Base-by-base conservation (phyloP, 1,140 invertebrate species). In the Watersipora subatra region DNA sequence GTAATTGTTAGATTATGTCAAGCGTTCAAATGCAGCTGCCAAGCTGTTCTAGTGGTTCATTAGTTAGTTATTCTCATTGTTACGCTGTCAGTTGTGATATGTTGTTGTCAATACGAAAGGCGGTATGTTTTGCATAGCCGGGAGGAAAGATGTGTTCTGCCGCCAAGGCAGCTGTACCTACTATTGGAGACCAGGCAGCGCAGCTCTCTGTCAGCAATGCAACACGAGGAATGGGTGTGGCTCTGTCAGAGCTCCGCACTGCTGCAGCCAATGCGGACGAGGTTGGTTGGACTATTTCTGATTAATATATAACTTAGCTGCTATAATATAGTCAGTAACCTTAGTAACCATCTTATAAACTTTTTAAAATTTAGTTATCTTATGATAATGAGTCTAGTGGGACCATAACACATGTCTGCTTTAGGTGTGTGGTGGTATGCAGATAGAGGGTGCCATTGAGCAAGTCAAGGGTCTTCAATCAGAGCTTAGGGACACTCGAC, bases 371-470 rank as follows among this genome's bases (percentile, higher is more conserved):
- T n/a, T n/a, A n/a, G n/a, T n/a, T n/a, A n/a, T n/a, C n/a, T n/a
- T n/a, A n/a, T n/a, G n/a, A n/a, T n/a, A n/a, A n/a, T n/a, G n/a
- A n/a, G n/a, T n/a, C n/a, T n/a, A n/a, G n/a, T n/a, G n/a, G n/a
- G n/a, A n/a, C n/a, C n/a, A n/a, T n/a, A n/a, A n/a, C n/a, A 46
- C 34, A 46, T 46, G 7, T 46, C 34, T 46, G 7, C 34, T 46
- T n/a, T n/a, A 93, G 73, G 88, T 88, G 0, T 93, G 91, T 75
- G 89, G 88, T 68, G 89, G 89, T n/a, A 80, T 91, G 66, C 92
- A 93, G 73, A 71, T 83, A 1, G 81, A 81, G 22, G 76, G 89
- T 0, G 91, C 91, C 0, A 81, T 90, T 22, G 89, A 93, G 62
- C 77, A 91, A 22, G 88, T 97, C 28, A 82, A 85, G 1, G 86